Conservation (phyloP, 2,113 vertebrate genomes). For the Brienomyrus longianalis region DNA sequence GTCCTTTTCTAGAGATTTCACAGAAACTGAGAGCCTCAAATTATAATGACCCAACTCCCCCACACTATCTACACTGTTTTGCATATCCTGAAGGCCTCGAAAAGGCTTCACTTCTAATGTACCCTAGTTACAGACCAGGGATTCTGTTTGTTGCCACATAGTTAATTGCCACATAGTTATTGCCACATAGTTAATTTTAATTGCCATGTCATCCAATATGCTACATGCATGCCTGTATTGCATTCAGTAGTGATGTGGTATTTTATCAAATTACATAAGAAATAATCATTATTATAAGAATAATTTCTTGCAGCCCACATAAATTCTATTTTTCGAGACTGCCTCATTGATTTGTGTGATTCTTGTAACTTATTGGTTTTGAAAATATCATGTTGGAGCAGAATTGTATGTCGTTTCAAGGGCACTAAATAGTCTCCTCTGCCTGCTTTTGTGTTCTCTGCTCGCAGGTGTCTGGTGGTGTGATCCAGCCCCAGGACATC, state of each 20-base stretch:
- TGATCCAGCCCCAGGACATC: constrained; percentile 51
- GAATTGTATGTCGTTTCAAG: background rate
- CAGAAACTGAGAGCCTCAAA: background rate
- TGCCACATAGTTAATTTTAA: background rate
- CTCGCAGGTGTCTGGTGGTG: constrained; percentile 62
- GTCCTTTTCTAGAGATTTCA: background rate
- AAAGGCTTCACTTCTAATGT: background rate
- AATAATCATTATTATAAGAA: background rate
- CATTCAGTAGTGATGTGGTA: background rate
- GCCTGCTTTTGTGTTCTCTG: background rate
- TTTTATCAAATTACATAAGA: background rate
- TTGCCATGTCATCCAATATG: background rate
- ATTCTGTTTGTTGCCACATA: background rate
- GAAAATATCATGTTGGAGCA: background rate
- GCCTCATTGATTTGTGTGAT: background rate
- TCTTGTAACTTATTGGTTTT: background rate
- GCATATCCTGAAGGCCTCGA: background rate
- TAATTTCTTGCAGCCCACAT: background rate
- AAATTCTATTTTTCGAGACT: background rate
- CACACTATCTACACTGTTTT: background rate
- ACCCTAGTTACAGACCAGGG: background rate
- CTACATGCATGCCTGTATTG: background rate
- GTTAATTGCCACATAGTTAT: background rate
- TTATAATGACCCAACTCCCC: background rate
- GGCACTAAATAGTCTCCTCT: background rate